These are phyloP conservation scores for Nesometra sesokonis DNA, from an alignment of 35 echinoderm and acorn worm species.

Conservation along the genomic window DNA sequence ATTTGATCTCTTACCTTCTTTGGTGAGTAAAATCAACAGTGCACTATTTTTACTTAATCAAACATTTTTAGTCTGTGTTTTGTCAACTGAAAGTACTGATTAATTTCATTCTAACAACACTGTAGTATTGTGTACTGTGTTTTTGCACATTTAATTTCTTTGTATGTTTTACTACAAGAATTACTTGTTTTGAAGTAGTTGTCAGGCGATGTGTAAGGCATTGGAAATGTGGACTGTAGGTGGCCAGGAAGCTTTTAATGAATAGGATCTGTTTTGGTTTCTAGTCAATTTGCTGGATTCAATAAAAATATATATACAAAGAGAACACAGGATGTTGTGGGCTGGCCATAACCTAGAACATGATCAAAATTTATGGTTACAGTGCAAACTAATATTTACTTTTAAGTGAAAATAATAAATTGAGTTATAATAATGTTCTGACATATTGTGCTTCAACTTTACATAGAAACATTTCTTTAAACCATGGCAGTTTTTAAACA, in stretches of 20 bases:
- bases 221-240: not conserved
- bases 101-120: not conserved
- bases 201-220: not conserved
- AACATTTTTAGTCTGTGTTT: not conserved
- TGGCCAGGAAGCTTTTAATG: not conserved
- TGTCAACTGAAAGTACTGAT: not conserved
- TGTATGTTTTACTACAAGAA: not conserved
- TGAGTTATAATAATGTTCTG: too few relatives aligned
- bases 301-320: not conserved
- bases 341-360: too few relatives aligned
- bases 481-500: too few relatives aligned
- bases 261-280: not conserved
- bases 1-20: not conserved
- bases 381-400: too few relatives aligned
- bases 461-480: too few relatives aligned
- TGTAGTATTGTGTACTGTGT: not conserved
- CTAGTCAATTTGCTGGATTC: not conserved
- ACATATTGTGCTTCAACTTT: too few relatives aligned
- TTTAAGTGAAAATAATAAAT: too few relatives aligned
- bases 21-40: not conserved
- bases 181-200: not conserved
- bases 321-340: not conserved
- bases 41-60: not conserved
- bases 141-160: not conserved
- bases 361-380: too few relatives aligned